Percentiles rank a stretch among this genome's conserved stretches.
Conservation (phyloP, 2,113 vertebrate genomes). For the Verasper variegatus region DNA sequence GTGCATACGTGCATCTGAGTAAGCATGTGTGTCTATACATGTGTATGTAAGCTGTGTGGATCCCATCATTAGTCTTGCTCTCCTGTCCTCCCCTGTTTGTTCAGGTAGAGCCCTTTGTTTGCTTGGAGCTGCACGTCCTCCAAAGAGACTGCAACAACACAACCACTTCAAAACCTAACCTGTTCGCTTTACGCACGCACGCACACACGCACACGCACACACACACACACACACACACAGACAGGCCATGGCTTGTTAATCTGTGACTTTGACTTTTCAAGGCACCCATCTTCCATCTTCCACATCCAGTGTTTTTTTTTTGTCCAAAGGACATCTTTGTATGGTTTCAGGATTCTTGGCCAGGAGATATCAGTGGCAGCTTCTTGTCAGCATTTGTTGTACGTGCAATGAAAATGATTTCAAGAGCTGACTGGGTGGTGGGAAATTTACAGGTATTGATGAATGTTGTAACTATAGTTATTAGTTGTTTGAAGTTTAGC, state of each 20-base stretch:
- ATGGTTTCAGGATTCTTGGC: not conserved
- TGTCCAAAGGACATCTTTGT: not conserved
- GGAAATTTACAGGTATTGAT: not conserved
- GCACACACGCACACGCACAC: conserved; percentile 36
- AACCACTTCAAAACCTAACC: conserved; percentile 69
- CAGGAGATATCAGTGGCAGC: not conserved
- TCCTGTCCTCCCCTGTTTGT: conserved; percentile 90
- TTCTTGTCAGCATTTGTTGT: not conserved
- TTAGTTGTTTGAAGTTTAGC: not conserved
- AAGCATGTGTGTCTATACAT: conserved; percentile 46
- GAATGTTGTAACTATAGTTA: not conserved
- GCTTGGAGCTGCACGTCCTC: conserved; percentile 71
- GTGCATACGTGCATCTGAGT: conserved; percentile 52
- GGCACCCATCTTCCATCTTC: conserved; percentile 24
- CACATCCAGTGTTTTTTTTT: not conserved
- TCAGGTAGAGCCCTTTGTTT: conserved; percentile 80
- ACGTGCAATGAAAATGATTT: not conserved
- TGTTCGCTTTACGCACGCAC: conserved; percentile 29
- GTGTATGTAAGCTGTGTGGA: conserved; percentile 81
- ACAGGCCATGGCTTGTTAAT: conserved; percentile 68
- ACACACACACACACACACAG: not conserved
- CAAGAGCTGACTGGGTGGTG: not conserved
- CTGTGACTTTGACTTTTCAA: conserved; percentile 47
- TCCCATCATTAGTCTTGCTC: conserved; percentile 90
- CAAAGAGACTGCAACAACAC: conserved; percentile 58